Conservation (phyloP, 2,888 invertebrate species). For the Cerastis rubricosa region DNA sequence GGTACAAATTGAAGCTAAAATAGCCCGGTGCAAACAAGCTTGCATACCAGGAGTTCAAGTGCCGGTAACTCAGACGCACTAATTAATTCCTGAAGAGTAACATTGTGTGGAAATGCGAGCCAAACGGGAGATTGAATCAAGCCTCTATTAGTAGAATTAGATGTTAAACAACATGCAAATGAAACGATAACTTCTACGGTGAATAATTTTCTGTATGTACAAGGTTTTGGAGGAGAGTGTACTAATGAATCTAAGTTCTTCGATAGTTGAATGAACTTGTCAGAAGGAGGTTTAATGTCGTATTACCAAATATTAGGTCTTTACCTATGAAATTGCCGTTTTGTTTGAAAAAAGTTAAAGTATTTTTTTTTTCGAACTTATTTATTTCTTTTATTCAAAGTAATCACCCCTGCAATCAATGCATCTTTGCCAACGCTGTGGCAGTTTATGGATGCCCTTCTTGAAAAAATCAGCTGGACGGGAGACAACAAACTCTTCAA, state of each 20-base stretch:
- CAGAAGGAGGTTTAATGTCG: conserved; percentile 10
- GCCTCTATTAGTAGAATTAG: conserved; percentile 67
- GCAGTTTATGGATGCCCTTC: no score
- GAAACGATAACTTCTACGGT: conserved; percentile 48
- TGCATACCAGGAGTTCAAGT: conserved; percentile 74
- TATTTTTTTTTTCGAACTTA: no score
- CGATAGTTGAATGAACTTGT: conserved; percentile 56
- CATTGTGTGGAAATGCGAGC: conserved; percentile 71
- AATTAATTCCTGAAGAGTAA: conserved; percentile 81
- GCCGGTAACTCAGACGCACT: conserved; percentile 75
- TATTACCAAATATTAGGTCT: conserved; percentile 18
- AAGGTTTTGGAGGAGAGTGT: conserved; percentile 4
- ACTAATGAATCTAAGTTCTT: conserved; percentile 20
- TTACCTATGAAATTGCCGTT: no score
- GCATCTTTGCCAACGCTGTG: no score
- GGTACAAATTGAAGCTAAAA: conserved; percentile 69
- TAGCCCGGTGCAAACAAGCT: conserved; percentile 66
- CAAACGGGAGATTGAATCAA: conserved; percentile 67
- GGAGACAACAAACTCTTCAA: no score
- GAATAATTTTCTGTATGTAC: conserved; percentile 35
- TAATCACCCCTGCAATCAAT: no score
- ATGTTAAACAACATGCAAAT: conserved; percentile 60
- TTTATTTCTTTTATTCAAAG: no score
- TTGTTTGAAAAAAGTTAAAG: no score
- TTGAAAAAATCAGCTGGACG: no score